Evolutionary conservation across 2,797 vertebrate genomes (phyloP), one percentile per base, ranked within the genome.

Genomic region (Loriculus beryllinus): DNA sequence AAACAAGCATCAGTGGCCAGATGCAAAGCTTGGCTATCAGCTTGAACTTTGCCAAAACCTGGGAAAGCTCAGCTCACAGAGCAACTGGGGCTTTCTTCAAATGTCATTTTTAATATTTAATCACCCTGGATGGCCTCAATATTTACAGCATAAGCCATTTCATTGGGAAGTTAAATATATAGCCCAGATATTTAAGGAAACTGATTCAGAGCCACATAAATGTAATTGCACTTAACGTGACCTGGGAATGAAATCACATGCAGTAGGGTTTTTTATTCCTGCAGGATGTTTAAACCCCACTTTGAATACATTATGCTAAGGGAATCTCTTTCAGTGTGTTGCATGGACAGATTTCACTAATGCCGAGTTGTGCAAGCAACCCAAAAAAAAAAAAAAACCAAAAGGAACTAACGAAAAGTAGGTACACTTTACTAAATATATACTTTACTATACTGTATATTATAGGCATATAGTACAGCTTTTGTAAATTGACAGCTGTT

Each of bases 21-120:
- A 57, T 1, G 0, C 33, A 15, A 37, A 76, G 57, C 76, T 39
- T 5, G 6, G 33, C 60, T 42, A 10, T 31, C 69, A 70, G 57
- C 23, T 16, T 37, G 29, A 37, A 13, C 71, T 51, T 54, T 60
- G 35, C 62, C 72, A 45, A 75, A 70, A 79, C 47, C 78, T 11
- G 1, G 37, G 51, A n/a, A 29, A 75, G 49, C 62, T 89, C 68
- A 75, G 72, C 70, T 63, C 21, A 1, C 14, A 9, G 26, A 12
- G 70, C 40, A 77, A n/a, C 29, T 3, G 7, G 71, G 42, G 60
- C 65, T 78, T 85, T 60, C 67, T 91, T 72, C 63, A 89, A 93
- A 95, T 80, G 57, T 82, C 76, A 89, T 82, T 81, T 92, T 92
- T 88, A 87, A 86, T 93, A 74, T 96, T 96, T 88, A 88, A 90